phyloP scores from a whole-genome alignment of 2,113 vertebrate genomes.

The rat (Rattus norvegicus) region DNA sequence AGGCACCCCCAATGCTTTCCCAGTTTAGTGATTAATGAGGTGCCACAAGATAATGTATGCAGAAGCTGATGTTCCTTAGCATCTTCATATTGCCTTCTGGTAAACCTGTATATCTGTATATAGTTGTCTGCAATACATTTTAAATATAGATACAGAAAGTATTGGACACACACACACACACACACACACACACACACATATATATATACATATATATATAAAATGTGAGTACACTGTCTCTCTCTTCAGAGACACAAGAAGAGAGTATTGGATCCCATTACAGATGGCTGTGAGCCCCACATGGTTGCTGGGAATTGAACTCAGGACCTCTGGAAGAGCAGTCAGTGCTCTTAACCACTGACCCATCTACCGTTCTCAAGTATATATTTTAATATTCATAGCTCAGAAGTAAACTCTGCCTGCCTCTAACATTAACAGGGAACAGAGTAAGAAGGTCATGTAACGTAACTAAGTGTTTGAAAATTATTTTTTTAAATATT shows the following conservation, averaged over 20 bases:
- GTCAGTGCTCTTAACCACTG: no score
- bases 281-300: no score
- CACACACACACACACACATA: no score
- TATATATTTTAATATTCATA: constrained; percentile 29
- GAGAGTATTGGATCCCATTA: no score
- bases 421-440: background rate
- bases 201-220: no score
- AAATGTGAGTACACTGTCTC: background rate
- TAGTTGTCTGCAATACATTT: background rate
- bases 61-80: background rate
- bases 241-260: no score
- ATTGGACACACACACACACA: no score
- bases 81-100: background rate
- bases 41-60: background rate
- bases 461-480: background rate
- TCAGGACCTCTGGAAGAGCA: no score
- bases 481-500: background rate
- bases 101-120: background rate
- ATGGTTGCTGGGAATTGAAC: no score
- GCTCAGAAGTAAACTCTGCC: background rate
- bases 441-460: background rate
- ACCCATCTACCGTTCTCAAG: no score
- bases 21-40: background rate
- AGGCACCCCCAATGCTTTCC: background rate
- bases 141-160: background rate